Evolutionary conservation across 2,113 vertebrate species (phyloP).

Genomic region (Macrotis lagotis): DNA sequence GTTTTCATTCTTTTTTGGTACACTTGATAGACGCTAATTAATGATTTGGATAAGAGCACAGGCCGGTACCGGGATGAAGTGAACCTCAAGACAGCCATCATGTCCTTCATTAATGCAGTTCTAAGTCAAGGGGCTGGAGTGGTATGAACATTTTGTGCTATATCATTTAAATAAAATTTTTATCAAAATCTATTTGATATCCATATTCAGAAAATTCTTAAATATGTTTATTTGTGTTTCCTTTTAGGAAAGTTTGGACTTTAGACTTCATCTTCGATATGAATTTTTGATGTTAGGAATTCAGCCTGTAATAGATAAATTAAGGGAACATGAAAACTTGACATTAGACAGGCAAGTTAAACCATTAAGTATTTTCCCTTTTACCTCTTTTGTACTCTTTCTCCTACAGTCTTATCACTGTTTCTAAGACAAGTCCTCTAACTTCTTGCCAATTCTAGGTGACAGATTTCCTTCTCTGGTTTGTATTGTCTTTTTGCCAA

Average conservation of each 20-base stretch:
- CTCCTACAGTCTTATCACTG: background rate
- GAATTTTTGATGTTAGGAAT: constrained; percentile 99
- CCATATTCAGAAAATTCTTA: constrained; percentile 33
- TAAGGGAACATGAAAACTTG: constrained; percentile 96
- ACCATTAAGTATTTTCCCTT: background rate
- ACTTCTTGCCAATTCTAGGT: background rate
- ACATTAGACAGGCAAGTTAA: constrained; percentile 94
- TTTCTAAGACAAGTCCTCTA: background rate
- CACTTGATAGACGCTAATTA: constrained; percentile 91
- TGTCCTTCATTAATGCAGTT: constrained; percentile 99
- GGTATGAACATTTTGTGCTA: constrained; percentile 83
- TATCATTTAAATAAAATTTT: background rate
- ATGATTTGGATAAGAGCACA: constrained; percentile 96
- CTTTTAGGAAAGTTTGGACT: constrained; percentile 95
- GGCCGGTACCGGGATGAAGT: constrained; percentile 98
- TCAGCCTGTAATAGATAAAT: constrained; percentile 98
- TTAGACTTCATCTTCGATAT: constrained; percentile 97
- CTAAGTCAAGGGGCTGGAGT: constrained; percentile 97
- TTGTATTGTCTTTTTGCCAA: background rate
- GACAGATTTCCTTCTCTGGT: background rate
- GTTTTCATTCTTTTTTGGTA: background rate
- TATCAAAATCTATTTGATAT: background rate
- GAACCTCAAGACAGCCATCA: constrained; percentile 98
- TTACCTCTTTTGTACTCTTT: background rate
- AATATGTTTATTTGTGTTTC: constrained; percentile 38